Percentiles rank a stretch among this genome's conserved stretches.
phyloP scores from a whole-genome alignment of 92 coral and sea anemone genomes.

The Porites rus region DNA sequence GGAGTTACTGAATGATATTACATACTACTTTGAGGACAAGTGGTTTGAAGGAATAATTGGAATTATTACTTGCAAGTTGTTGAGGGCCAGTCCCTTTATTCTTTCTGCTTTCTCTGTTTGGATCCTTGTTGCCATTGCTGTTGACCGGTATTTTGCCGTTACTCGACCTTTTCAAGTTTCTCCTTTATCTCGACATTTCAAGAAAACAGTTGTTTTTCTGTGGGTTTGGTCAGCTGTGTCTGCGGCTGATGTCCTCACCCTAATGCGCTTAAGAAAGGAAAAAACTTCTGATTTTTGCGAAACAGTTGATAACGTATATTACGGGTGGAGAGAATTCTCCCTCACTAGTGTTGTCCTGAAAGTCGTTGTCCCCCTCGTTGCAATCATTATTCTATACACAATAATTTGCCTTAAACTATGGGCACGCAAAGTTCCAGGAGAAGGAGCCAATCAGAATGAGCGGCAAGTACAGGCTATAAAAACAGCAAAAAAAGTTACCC shows the following conservation, averaged over 20 bases:
- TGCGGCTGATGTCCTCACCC: neutral
- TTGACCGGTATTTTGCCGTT: conserved; percentile 20
- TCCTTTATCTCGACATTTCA: conserved; percentile 10
- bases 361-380: neutral
- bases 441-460: conserved; percentile 22
- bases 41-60: conserved; percentile 14
- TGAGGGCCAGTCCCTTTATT: neutral
- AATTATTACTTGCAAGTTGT: conserved; percentile 3
- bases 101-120: neutral
- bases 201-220: neutral
- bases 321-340: neutral
- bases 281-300: neutral
- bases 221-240: neutral
- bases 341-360: neutral
- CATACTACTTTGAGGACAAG: neutral
- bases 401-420: neutral
- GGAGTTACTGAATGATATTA: neutral
- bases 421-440: conserved; percentile 26
- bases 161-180: conserved; percentile 1
- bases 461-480: conserved; percentile 22
- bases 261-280: neutral
- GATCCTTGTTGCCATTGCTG: conserved; percentile 2
- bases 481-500: conserved; percentile 25
- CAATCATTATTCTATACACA: neutral
- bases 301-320: neutral